Conservation (phyloP, 1,140 invertebrate species). For the Carposina sasakii region DNA sequence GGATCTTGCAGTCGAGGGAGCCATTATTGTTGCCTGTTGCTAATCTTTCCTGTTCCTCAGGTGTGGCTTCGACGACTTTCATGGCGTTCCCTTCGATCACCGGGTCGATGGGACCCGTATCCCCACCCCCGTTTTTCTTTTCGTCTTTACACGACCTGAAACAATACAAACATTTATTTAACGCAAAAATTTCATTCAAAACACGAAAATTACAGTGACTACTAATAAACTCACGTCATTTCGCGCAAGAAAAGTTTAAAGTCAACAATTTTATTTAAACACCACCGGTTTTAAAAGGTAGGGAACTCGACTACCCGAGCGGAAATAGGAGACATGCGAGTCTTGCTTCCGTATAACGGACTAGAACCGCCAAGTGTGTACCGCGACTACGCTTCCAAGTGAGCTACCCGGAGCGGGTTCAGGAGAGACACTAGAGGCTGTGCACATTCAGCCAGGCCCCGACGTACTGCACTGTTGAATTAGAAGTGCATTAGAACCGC, state of each 20-base stretch:
- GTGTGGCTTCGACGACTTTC: conserved; percentile 64
- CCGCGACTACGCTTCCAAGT: too few relatives aligned
- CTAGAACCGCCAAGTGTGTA: neutral
- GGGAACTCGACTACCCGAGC: conserved; percentile 29
- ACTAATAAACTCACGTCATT: conserved; percentile 54
- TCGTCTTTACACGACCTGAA: conserved; percentile 50
- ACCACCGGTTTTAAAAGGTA: too few relatives aligned
- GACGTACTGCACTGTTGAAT: conserved; percentile 58
- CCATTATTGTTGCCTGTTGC: conserved; percentile 67
- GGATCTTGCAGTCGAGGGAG: conserved; percentile 58
- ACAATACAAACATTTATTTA: conserved; percentile 32
- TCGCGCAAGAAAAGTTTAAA: too few relatives aligned
- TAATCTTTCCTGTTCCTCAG: conserved; percentile 63
- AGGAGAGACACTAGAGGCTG: conserved; percentile 45
- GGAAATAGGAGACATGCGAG: conserved; percentile 39
- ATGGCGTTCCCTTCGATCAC: conserved; percentile 51
- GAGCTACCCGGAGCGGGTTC: conserved; percentile 9
- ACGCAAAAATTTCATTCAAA: too few relatives aligned
- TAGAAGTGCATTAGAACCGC: conserved; percentile 43
- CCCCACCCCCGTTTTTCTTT: conserved; percentile 45
- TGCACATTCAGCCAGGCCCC: conserved; percentile 60
- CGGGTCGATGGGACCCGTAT: conserved; percentile 49
- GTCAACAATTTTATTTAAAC: too few relatives aligned
- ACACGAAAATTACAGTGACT: conserved; percentile 5
- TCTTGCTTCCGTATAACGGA: neutral